These are phyloP conservation scores for Philopotamus ludificatus DNA, from an alignment of 1,140 invertebrate species.

Conservation along the genomic window DNA sequence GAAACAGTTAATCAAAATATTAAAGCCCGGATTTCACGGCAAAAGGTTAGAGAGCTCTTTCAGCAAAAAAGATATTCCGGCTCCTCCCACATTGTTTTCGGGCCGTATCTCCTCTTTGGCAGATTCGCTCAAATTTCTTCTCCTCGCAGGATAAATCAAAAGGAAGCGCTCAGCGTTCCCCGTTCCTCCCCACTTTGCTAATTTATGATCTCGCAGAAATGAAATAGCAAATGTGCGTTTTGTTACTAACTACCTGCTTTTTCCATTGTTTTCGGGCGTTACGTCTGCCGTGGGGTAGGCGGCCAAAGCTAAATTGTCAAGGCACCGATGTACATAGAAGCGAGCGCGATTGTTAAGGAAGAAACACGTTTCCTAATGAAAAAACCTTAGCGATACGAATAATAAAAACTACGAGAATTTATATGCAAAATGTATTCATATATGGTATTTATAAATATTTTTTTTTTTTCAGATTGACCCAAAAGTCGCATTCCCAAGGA, in stretches of 20 bases:
- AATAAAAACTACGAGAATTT: conserved; percentile 15
- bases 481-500: conserved; percentile 98
- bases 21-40: background rate
- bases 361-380: conserved; percentile 32
- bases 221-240: conserved; percentile 37
- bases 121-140: conserved; percentile 7
- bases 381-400: conserved; percentile 33
- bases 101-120: background rate
- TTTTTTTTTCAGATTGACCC: conserved; percentile 92
- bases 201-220: conserved; percentile 40
- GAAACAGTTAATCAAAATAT: conserved; percentile 13
- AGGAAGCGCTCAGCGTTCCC: conserved; percentile 33
- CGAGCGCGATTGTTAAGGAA: conserved; percentile 17
- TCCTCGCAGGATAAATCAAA: conserved; percentile 33
- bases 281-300: background rate
- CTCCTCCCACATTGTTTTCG: background rate
- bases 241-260: conserved; percentile 25
- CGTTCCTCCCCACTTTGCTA: conserved; percentile 33
- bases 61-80: background rate
- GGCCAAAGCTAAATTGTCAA: conserved; percentile 33
- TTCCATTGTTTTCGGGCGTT: background rate
- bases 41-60: conserved; percentile 7
- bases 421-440: background rate
- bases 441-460: conserved; percentile 7
- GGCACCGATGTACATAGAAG: conserved; percentile 18